Base-by-base conservation (phyloP, 2,113 vertebrate species). In the Osmerus eperlanus region DNA sequence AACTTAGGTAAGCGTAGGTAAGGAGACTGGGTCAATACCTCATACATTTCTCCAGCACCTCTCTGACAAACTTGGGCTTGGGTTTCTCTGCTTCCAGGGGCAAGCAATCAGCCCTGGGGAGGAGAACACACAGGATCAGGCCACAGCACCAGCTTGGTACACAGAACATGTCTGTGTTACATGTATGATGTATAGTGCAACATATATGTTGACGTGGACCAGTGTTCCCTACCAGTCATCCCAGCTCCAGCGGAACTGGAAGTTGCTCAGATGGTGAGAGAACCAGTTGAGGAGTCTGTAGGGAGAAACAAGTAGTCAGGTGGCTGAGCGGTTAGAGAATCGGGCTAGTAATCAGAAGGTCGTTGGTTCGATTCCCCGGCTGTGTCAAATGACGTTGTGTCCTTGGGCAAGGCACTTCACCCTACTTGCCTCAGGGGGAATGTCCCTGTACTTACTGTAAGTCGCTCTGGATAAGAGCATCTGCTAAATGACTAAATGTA, bases 231-330 rank as follows among this genome's bases (percentile, higher is more conserved):
- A 99, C 97, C 97, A 99, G 79, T 99, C 97, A 74, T 99, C 97
- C 97, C 97, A 99, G 87, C 97, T 99, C 97, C 97, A 98, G 41
- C 96, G 91, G 79, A 99, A 99, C 72, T 98, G 96, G 73, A 99
- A 99, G 88, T 99, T 99, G 89, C 95, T 98, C 86, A 99, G 81
- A 85, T 99, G 97, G 85, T 99, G 97, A 36, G 97, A 94, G 91
- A 99, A 99, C 97, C 96, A 99, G 89, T 95, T 99, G 87, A 93
- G 85, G 47, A 92, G 86, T 75, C 92, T 93, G 78, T 16, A 83
- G 80, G 41, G 61, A 25, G 71, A 3, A 64, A 14, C 21, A 21
- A 1, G 21, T 21, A 21, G 21, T 21, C 21, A 21, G 21, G 21
- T 21, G 21, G 21, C 21, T 21, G 21, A 21, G 21, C 21, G 21